Conservation (phyloP, 2,888 invertebrate genomes). For the Dendrolimus pini region DNA sequence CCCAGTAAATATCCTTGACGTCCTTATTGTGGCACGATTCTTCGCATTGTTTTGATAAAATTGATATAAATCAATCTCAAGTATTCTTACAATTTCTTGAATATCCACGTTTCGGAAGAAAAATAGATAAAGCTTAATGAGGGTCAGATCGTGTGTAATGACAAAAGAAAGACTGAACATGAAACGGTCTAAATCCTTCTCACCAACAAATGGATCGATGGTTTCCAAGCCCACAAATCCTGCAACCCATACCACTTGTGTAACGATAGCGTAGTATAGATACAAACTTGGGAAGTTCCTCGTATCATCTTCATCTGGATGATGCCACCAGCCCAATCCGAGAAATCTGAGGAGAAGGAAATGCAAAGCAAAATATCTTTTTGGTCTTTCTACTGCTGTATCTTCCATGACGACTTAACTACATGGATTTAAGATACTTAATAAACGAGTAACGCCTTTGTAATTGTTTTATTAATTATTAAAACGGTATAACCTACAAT, state of each 20-base stretch:
- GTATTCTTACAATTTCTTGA: constrained; percentile 51
- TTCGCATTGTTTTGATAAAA: constrained; percentile 53
- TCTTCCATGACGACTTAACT: constrained; percentile 4
- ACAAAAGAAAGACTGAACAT: constrained; percentile 70
- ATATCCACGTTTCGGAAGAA: constrained; percentile 57
- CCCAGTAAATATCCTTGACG: constrained; percentile 45
- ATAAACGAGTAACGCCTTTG: background rate
- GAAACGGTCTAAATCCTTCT: constrained; percentile 61
- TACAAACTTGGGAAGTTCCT: constrained; percentile 57
- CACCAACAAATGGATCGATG: constrained; percentile 63
- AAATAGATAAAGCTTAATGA: constrained; percentile 61
- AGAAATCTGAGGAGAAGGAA: constrained; percentile 50
- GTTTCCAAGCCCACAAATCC: constrained; percentile 67
- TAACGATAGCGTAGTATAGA: constrained; percentile 52
- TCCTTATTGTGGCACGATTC: constrained; percentile 42
- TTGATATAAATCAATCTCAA: constrained; percentile 49
- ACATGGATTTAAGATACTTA: background rate
- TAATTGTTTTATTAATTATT: background rate
- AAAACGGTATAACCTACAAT: background rate
- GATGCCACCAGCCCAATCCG: constrained; percentile 69
- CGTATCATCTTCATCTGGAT: constrained; percentile 52
- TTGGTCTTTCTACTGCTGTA: constrained; percentile 26
- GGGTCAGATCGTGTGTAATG: constrained; percentile 61
- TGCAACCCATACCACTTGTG: constrained; percentile 57
- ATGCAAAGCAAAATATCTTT: constrained; percentile 51